These are phyloP conservation scores for Sarcoramphus papa DNA, from an alignment of 2,797 vertebrate species.

Conservation along the genomic window DNA sequence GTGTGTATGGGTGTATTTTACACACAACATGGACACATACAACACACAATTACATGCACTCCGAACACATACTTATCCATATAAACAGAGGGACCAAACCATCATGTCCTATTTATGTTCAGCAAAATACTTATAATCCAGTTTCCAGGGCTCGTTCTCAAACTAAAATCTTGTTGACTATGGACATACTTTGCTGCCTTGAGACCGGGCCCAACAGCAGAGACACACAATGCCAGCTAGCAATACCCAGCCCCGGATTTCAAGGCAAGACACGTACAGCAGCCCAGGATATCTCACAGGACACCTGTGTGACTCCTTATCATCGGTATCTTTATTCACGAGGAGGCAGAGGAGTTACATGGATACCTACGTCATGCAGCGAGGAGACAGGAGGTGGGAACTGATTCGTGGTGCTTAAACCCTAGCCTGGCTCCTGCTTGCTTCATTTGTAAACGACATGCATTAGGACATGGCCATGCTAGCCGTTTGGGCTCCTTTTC, in stretches of 20 bases:
- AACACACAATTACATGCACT: neutral
- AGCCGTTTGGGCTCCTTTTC: neutral
- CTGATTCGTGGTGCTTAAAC: neutral
- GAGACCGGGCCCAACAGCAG: neutral
- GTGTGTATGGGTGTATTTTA: slow-evolving; percentile 28
- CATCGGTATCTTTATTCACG: neutral
- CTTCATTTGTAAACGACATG: neutral
- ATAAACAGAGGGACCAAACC: neutral
- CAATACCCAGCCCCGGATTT: neutral
- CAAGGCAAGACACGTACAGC: neutral
- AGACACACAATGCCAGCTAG: neutral
- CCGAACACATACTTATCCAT: neutral
- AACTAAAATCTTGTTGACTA: neutral
- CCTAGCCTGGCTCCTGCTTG: neutral
- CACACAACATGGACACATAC: neutral
- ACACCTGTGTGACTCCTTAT: neutral
- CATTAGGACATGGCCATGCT: neutral
- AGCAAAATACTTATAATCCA: neutral
- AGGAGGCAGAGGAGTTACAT: neutral
- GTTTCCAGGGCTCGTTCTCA: neutral
- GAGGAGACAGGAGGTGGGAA: neutral
- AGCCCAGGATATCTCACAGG: neutral
- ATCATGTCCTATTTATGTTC: neutral
- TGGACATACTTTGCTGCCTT: neutral
- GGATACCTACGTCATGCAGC: too few species aligned